Conservation (phyloP, 2,113 vertebrate genomes). For the Odocoileus hemionus region DNA sequence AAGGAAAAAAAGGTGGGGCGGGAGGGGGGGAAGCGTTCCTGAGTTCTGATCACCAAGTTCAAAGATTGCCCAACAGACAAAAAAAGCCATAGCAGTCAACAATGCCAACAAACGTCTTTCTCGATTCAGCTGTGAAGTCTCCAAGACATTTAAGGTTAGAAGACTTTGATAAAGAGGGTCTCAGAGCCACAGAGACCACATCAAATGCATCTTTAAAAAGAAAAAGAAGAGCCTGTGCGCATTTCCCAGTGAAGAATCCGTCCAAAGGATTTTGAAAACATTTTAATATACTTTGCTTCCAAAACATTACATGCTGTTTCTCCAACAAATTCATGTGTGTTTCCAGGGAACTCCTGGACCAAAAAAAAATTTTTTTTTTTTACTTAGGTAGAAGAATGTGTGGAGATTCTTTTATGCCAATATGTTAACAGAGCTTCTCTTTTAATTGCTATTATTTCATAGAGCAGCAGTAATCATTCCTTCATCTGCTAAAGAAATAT, state of each 20-base stretch:
- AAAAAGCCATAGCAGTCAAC: not conserved
- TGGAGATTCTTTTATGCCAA: constrained; percentile 55
- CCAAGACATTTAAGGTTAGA: not conserved
- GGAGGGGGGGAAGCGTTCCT: not conserved
- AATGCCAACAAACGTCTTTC: not conserved
- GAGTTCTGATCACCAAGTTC: not conserved
- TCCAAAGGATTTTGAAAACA: constrained; percentile 55
- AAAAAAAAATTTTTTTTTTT: not conserved
- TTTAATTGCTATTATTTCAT: constrained; percentile 67
- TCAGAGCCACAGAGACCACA: not conserved
- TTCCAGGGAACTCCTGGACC: constrained; percentile 55
- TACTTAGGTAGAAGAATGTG: constrained; percentile 44
- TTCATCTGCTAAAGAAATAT: constrained; percentile 76
- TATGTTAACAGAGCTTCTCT: constrained; percentile 47
- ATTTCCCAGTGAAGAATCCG: constrained; percentile 38
- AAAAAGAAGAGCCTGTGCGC: not conserved
- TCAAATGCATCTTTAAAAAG: not conserved
- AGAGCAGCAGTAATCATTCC: constrained; percentile 67
- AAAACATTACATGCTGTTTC: constrained; percentile 56
- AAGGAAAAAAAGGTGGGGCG: not conserved
- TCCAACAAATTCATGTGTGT: constrained; percentile 36
- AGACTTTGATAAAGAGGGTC: constrained; percentile 14
- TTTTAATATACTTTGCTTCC: not conserved
- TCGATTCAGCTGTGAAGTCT: not conserved
- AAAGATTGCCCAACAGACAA: not conserved